These are phyloP conservation scores for Uloborus plumipes DNA, from an alignment of 2,888 invertebrate genomes.

Conservation along the genomic window DNA sequence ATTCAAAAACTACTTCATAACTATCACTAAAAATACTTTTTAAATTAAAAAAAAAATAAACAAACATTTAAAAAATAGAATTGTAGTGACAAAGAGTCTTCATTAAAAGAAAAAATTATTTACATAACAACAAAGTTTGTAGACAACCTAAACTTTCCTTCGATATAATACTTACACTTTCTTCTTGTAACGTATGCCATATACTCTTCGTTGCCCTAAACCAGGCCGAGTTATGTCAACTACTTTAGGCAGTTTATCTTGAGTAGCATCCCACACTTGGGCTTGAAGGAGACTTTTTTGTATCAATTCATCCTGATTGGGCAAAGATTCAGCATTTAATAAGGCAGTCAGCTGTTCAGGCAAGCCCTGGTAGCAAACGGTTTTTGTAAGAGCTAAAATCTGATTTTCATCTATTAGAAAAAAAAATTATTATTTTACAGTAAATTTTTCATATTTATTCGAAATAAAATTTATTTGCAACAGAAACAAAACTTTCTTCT, in stretches of 20 bases:
- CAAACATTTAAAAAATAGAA: no score
- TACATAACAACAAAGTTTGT: no score
- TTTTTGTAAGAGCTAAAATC: slow-evolving; percentile 86
- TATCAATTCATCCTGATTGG: slow-evolving; percentile 67
- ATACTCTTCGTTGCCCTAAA: slow-evolving; percentile 79
- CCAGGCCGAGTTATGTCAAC: slow-evolving; percentile 81
- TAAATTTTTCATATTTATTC: slow-evolving; percentile 76
- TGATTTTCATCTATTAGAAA: slow-evolving; percentile 82
- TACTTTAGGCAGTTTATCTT: slow-evolving; percentile 81
- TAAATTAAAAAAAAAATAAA: no score
- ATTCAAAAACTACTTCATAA: no score
- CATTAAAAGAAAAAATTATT: no score
- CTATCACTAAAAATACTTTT: no score
- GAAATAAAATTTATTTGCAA: slow-evolving; percentile 68
- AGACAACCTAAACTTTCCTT: background rate
- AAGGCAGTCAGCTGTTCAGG: slow-evolving; percentile 68
- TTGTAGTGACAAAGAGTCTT: no score
- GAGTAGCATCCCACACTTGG: slow-evolving; percentile 79
- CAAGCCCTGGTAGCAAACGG: slow-evolving; percentile 72
- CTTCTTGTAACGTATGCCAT: slow-evolving; percentile 81
- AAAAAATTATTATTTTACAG: slow-evolving; percentile 75
- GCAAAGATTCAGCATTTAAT: slow-evolving; percentile 57
- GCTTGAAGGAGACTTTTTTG: slow-evolving; percentile 70
- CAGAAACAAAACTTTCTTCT: no score
- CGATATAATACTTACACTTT: slow-evolving; percentile 76